Evolutionary conservation across 2,888 invertebrate genomes (phyloP).

Genomic region (Heliothis peltigera): DNA sequence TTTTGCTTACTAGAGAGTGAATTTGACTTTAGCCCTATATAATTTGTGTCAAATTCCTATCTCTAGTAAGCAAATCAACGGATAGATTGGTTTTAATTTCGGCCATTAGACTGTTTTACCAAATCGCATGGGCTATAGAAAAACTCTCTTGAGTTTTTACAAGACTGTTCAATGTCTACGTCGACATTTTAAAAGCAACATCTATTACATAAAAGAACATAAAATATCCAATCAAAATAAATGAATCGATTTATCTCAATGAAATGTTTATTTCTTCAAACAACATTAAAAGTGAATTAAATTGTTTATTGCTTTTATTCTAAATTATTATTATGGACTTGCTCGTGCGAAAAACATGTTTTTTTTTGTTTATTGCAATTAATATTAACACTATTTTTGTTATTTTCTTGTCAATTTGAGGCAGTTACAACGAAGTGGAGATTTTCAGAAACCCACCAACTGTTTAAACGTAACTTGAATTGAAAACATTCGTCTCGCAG

Average conservation of each 20-base stretch:
- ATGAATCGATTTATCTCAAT: constrained; percentile 14
- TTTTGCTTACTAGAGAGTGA: no score
- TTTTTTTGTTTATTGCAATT: constrained; percentile 15
- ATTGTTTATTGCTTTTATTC: constrained; percentile 8
- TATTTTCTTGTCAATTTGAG: constrained; percentile 17
- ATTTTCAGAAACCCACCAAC: constrained; percentile 28
- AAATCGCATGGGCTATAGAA: not conserved
- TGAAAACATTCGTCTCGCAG: constrained; percentile 15
- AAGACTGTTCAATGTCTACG: not conserved
- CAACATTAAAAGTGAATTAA: constrained; percentile 1
- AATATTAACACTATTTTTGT: constrained; percentile 11
- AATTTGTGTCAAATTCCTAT: no score
- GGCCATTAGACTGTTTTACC: no score
- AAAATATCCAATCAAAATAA: constrained; percentile 6
- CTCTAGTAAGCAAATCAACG: no score
- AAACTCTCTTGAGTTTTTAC: not conserved
- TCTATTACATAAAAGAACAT: not conserved
- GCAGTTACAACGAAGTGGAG: constrained; percentile 21
- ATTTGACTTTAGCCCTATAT: no score
- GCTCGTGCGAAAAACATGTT: constrained; percentile 5
- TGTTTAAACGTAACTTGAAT: constrained; percentile 32
- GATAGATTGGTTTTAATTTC: no score
- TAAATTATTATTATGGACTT: not conserved
- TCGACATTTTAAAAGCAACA: not conserved
- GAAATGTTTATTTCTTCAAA: constrained; percentile 14